Conservation (phyloP, 1,140 invertebrate species). For the Bombus affinis region DNA sequence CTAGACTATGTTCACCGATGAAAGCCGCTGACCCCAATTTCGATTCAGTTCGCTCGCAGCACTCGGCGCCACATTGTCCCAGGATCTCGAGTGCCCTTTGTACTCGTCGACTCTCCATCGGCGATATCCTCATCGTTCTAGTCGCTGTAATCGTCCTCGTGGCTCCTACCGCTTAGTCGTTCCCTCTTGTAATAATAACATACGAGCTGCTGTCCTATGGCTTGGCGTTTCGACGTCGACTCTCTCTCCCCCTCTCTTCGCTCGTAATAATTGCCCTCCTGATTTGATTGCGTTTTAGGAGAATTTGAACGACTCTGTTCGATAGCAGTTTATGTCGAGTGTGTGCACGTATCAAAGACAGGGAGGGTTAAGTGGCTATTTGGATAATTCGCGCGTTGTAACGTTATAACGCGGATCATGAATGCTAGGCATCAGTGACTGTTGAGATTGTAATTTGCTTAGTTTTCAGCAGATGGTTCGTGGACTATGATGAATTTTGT, state of each 20-base stretch:
- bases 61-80: slow-evolving; percentile 63
- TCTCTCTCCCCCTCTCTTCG: too few species aligned
- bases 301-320: slow-evolving; percentile 8
- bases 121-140: slow-evolving; percentile 33
- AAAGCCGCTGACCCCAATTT: slow-evolving; percentile 62
- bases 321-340: not conserved
- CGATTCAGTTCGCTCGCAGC: slow-evolving; percentile 51
- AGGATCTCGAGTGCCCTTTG: slow-evolving; percentile 58
- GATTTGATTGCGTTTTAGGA: not conserved
- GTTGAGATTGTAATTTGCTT: too few species aligned
- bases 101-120: slow-evolving; percentile 57
- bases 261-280: not conserved
- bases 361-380: not conserved
- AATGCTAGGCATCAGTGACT: not conserved
- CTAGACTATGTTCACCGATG: slow-evolving; percentile 48
- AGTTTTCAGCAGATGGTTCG: too few species aligned
- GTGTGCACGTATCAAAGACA: not conserved
- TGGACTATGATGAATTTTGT: too few species aligned
- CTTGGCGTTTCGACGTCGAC: not conserved
- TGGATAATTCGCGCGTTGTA: not conserved
- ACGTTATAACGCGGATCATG: not conserved
- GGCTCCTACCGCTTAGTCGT: slow-evolving; percentile 35
- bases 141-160: slow-evolving; percentile 51
- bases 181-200: slow-evolving; percentile 49
- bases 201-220: not conserved